These are phyloP conservation scores for Microplitis manilae DNA, from an alignment of 2,888 invertebrate species.

Conservation along the genomic window DNA sequence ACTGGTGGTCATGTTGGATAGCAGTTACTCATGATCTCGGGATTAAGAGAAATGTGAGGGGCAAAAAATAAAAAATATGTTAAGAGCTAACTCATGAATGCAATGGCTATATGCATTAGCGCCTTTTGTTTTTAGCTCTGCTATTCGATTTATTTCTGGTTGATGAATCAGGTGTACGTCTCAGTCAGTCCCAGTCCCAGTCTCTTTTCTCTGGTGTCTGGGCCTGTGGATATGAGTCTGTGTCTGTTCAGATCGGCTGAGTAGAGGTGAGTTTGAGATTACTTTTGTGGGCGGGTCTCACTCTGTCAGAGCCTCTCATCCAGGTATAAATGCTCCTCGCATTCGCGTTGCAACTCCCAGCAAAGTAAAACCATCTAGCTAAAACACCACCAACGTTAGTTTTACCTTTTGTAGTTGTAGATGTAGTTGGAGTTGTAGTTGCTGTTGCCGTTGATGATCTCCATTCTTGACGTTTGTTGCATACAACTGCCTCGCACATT, in stretches of 20 bases:
- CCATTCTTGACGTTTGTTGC: slow-evolving; percentile 37
- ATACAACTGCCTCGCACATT: slow-evolving; percentile 54
- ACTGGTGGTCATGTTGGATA: slow-evolving; percentile 11
- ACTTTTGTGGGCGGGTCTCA: slow-evolving; percentile 72
- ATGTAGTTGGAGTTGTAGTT: no score
- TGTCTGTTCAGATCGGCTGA: slow-evolving; percentile 36
- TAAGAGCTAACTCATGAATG: background rate
- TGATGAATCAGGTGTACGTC: slow-evolving; percentile 69
- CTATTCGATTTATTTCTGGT: slow-evolving; percentile 66
- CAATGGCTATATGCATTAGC: slow-evolving; percentile 9
- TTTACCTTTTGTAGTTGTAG: background rate
- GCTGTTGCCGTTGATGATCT: background rate
- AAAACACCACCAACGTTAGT: slow-evolving; percentile 2
- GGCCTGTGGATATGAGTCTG: slow-evolving; percentile 17
- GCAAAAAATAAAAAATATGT: slow-evolving; percentile 10
- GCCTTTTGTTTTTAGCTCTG: slow-evolving; percentile 38
- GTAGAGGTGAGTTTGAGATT: slow-evolving; percentile 62
- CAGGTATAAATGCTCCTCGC: slow-evolving; percentile 54
- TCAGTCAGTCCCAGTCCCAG: slow-evolving; percentile 48
- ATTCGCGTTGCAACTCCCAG: slow-evolving; percentile 34
- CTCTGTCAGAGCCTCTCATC: slow-evolving; percentile 67
- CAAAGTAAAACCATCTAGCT: slow-evolving; percentile 9
- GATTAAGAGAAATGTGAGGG: slow-evolving; percentile 41
- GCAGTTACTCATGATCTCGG: slow-evolving; percentile 14
- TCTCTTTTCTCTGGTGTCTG: slow-evolving; percentile 18